phyloP scores from a whole-genome alignment of 2,888 invertebrate genomes.

The Homarus gammarus region DNA sequence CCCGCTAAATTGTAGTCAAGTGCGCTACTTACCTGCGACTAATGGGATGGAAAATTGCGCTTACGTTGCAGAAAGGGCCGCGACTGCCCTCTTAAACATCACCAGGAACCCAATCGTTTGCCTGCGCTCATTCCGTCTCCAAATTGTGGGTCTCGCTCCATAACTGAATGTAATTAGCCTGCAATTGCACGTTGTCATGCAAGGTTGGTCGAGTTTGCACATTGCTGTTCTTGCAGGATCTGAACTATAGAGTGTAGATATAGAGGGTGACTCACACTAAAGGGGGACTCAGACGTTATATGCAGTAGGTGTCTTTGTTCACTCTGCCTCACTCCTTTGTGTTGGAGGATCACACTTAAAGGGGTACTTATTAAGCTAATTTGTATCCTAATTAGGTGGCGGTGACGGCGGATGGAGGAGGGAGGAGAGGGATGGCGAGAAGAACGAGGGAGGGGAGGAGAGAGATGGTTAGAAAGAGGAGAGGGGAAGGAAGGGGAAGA shows the following conservation, averaged over 20 bases:
- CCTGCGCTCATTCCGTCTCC: background rate
- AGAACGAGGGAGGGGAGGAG: background rate
- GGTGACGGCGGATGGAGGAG: background rate
- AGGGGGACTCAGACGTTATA: no score
- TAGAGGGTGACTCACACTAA: no score
- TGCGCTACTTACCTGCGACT: constrained; percentile 19
- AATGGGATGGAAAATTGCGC: constrained; percentile 19
- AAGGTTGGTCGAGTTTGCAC: constrained; percentile 18
- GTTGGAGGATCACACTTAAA: background rate
- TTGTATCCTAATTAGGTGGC: background rate
- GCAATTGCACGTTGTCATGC: constrained; percentile 38
- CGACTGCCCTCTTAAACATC: constrained; percentile 1
- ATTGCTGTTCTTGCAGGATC: background rate
- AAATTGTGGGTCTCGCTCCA: constrained; percentile 15
- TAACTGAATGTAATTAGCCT: constrained; percentile 25
- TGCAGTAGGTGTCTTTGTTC: no score
- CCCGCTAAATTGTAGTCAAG: constrained; percentile 15
- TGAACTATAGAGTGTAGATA: no score
- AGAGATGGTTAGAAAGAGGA: background rate
- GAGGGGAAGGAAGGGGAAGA: background rate
- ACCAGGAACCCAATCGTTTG: constrained; percentile 22
- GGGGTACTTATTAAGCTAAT: background rate
- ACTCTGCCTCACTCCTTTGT: no score
- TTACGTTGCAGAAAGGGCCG: background rate
- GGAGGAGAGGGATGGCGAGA: background rate